Conservation (phyloP, 2,113 vertebrate species). For the Synodontis membranacea region DNA sequence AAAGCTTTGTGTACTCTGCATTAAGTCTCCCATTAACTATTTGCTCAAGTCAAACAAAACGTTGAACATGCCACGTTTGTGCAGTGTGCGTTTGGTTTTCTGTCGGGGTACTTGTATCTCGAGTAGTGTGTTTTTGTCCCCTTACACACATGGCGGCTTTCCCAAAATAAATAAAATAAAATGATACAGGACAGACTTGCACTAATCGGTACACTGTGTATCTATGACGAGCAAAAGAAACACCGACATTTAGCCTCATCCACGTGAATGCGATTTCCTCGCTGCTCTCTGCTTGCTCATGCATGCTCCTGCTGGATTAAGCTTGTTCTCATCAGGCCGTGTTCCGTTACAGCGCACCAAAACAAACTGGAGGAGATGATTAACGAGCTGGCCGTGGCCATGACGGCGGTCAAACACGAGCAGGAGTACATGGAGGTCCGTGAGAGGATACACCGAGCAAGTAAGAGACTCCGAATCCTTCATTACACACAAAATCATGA, state of each 20-base stretch:
- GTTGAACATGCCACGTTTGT: neutral
- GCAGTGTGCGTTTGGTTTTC: constrained; percentile 4
- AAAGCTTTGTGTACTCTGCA: constrained; percentile 29
- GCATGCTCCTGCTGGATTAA: constrained; percentile 6
- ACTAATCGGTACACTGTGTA: neutral
- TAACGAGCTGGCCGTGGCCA: constrained; percentile 94
- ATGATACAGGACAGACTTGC: neutral
- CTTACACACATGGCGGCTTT: neutral
- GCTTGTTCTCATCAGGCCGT: constrained; percentile 9
- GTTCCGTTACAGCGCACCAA: constrained; percentile 84
- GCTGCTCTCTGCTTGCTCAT: neutral
- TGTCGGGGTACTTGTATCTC: neutral
- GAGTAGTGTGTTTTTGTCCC: neutral
- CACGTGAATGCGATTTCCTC: neutral
- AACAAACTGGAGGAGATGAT: constrained; percentile 99
- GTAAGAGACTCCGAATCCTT: constrained; percentile 75
- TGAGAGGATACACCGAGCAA: constrained; percentile 98
- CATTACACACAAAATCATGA: too few relatives aligned
- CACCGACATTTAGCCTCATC: neutral
- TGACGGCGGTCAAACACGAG: constrained; percentile 98
- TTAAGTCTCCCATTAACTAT: constrained; percentile 21
- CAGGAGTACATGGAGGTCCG: constrained; percentile 99
- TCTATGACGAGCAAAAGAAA: neutral
- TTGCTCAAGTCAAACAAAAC: neutral
- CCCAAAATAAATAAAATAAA: neutral